Conservation (phyloP, 1,140 invertebrate genomes). For the Drosophila simulans region DNA sequence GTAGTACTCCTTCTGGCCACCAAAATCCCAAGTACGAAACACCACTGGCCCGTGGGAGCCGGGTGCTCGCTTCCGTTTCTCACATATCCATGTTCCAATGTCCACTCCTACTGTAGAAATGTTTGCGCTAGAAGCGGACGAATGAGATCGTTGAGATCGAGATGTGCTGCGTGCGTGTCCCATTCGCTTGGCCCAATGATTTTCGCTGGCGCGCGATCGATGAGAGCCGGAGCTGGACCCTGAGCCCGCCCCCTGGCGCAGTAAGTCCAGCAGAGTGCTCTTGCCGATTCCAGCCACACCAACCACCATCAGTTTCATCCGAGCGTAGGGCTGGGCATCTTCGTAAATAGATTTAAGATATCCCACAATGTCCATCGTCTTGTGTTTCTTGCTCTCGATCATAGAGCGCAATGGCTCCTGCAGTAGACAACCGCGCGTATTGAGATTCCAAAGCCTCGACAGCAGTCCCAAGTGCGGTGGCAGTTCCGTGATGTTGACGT, state of each 20-base stretch:
- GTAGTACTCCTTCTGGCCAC: slow-evolving; percentile 98
- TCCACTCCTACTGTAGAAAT: slow-evolving; percentile 98
- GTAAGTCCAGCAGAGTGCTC: slow-evolving; percentile 95
- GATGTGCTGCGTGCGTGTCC: slow-evolving; percentile 89
- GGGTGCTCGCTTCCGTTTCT: slow-evolving; percentile 88
- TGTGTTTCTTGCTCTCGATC: slow-evolving; percentile 96
- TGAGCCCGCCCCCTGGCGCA: slow-evolving; percentile 88
- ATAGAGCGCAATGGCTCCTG: slow-evolving; percentile 96
- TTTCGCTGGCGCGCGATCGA: slow-evolving; percentile 71
- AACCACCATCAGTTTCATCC: slow-evolving; percentile 99
- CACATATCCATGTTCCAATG: slow-evolving; percentile 97
- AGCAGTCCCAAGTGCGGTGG: slow-evolving; percentile 98
- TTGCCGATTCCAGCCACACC: slow-evolving; percentile 97
- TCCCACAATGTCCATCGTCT: slow-evolving; percentile 98
- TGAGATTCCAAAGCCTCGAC: slow-evolving; percentile 97
- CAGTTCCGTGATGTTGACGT: slow-evolving; percentile 92
- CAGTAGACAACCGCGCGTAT: slow-evolving; percentile 94
- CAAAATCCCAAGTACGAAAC: slow-evolving; percentile 99
- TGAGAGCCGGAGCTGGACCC: slow-evolving; percentile 57
- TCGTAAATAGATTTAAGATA: slow-evolving; percentile 96
- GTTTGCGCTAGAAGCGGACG: slow-evolving; percentile 85
- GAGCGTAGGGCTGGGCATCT: slow-evolving; percentile 96
- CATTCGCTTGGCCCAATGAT: slow-evolving; percentile 97
- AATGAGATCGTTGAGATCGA: slow-evolving; percentile 46
- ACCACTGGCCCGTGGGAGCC: slow-evolving; percentile 94